Conservation (phyloP, 2,888 invertebrate genomes). For the Dermolepida albohirtum region DNA sequence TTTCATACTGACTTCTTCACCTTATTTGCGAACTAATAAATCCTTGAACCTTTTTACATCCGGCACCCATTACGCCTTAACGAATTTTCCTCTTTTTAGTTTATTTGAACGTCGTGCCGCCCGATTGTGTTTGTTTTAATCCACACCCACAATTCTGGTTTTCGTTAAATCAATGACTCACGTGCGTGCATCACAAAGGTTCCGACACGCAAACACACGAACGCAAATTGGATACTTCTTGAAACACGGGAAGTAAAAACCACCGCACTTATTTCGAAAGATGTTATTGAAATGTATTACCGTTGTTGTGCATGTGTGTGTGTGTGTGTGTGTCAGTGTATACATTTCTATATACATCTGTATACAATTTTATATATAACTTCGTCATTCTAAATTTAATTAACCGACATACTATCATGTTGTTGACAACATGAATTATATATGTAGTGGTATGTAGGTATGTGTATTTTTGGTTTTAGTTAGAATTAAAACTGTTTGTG, state of each 20-base stretch:
- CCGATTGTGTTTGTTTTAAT: constrained; percentile 28
- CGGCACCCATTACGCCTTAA: background rate
- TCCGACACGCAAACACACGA: constrained; percentile 8
- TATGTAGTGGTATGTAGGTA: constrained; percentile 1
- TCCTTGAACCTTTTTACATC: too few relatives aligned
- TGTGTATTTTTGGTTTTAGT: constrained; percentile 1
- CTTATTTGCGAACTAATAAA: too few relatives aligned
- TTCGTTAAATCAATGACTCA: constrained; percentile 14
- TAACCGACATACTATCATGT: background rate
- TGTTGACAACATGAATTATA: constrained; percentile 3
- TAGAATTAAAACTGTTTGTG: too few relatives aligned
- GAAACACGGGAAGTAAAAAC: constrained; percentile 22
- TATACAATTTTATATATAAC: constrained; percentile 5
- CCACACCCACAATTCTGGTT: constrained; percentile 12
- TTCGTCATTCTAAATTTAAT: constrained; percentile 8
- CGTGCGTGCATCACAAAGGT: constrained; percentile 17
- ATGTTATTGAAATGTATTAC: background rate
- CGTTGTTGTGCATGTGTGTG: background rate
- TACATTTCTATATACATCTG: too few relatives aligned
- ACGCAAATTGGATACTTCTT: constrained; percentile 15
- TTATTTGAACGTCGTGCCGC: constrained; percentile 6
- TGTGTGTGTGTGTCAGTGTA: constrained; percentile 2
- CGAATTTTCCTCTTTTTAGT: background rate
- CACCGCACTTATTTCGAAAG: constrained; percentile 13
- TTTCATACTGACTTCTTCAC: too few relatives aligned